Percentiles rank a stretch among this genome's conserved stretches.
These are phyloP conservation scores for Spisula solida DNA, from an alignment of 2,888 invertebrate genomes.

Conservation along the genomic window DNA sequence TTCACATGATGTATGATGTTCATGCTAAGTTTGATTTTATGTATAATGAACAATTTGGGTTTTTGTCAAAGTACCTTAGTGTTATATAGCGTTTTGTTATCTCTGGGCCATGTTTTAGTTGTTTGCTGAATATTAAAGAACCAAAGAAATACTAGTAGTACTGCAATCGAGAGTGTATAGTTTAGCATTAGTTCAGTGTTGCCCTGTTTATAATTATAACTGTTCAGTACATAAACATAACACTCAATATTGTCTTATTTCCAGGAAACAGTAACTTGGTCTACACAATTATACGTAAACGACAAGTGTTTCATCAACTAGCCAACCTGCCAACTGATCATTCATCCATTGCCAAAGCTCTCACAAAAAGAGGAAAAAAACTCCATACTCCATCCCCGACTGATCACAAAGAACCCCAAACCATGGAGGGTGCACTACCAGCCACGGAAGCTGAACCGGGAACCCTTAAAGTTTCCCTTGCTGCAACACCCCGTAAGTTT, in stretches of 20 bases:
- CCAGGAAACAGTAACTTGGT: conserved; percentile 98
- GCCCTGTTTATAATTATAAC: too few relatives aligned
- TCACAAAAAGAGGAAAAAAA: conserved; percentile 87
- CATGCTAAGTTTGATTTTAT: too few relatives aligned
- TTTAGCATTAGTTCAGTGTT: too few relatives aligned
- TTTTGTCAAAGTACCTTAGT: too few relatives aligned
- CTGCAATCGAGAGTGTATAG: too few relatives aligned
- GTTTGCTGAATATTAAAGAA: too few relatives aligned
- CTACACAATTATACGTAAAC: conserved; percentile 99
- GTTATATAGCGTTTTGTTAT: too few relatives aligned
- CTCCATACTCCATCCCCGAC: conserved; percentile 78
- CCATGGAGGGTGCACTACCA: conserved; percentile 87
- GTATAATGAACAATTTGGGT: too few relatives aligned
- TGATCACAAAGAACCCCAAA: conserved; percentile 80
- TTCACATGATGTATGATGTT: too few relatives aligned
- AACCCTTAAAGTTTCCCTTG: conserved; percentile 95
- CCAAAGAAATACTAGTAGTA: too few relatives aligned
- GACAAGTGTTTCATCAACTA: conserved; percentile 98
- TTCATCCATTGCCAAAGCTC: conserved; percentile 93
- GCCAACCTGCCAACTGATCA: conserved; percentile 99
- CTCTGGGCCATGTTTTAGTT: too few relatives aligned
- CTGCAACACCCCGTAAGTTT: conserved; percentile 94
- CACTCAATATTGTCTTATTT: background rate
- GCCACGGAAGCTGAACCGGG: conserved; percentile 89
- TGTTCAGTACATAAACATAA: too few relatives aligned